Conservation (phyloP, 2,113 vertebrate genomes). For the Bungarus multicinctus region DNA sequence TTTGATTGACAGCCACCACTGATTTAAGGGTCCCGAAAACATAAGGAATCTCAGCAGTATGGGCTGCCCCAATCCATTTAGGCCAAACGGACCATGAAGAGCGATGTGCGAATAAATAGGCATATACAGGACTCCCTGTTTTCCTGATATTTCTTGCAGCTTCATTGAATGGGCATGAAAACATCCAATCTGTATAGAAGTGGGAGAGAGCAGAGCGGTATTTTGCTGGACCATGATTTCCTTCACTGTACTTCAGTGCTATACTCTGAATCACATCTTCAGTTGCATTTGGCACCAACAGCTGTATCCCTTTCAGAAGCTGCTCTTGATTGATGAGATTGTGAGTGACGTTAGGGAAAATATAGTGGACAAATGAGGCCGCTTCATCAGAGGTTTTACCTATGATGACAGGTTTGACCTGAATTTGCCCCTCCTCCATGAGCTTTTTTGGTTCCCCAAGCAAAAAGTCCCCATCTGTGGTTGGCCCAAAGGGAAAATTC, state of each 20-base stretch:
- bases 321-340: constrained; percentile 67
- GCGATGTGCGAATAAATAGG: constrained; percentile 71
- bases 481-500: constrained; percentile 50
- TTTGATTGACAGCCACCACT: constrained; percentile 28
- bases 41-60: constrained; percentile 73
- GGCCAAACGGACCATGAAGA: constrained; percentile 74
- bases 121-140: constrained; percentile 55
- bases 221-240: constrained; percentile 36
- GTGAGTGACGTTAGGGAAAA: constrained; percentile 55
- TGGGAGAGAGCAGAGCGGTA: constrained; percentile 62
- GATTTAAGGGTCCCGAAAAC: constrained; percentile 71
- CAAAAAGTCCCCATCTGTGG: constrained; percentile 69
- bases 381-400: constrained; percentile 72
- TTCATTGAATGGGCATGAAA: constrained; percentile 64
- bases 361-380: not conserved
- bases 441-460: constrained; percentile 58
- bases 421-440: constrained; percentile 40
- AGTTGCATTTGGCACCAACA: constrained; percentile 29
- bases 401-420: constrained; percentile 65
- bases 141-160: constrained; percentile 59
- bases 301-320: constrained; percentile 50
- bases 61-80: constrained; percentile 74
- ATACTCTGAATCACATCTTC: constrained; percentile 39
- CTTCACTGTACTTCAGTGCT: constrained; percentile 68
- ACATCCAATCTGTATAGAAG: constrained; percentile 59